Evolutionary conservation across 1,140 invertebrate species (phyloP).

Genomic region (Drosophila tropicalis): DNA sequence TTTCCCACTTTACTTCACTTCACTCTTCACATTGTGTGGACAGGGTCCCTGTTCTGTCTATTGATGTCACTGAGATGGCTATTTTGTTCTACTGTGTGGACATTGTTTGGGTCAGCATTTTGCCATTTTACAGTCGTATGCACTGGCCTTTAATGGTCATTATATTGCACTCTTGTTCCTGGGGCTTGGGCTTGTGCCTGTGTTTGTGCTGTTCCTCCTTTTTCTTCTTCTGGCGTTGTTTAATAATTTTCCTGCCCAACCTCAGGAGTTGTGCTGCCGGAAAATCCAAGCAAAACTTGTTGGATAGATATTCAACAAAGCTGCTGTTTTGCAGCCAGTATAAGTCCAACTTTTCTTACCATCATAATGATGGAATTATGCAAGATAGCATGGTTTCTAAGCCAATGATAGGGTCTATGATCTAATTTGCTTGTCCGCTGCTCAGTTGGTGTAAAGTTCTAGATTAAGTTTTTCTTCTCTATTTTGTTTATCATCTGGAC

Average conservation of each 20-base stretch:
- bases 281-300: conserved; percentile 42
- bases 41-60: conserved; percentile 12
- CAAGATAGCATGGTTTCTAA: conserved; percentile 16
- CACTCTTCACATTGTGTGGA: conserved; percentile 3
- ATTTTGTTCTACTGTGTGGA: conserved; percentile 51
- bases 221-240: conserved; percentile 57
- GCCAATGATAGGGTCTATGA: conserved; percentile 41
- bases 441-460: conserved; percentile 34
- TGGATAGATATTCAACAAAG: conserved; percentile 33
- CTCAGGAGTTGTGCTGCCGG: conserved; percentile 19
- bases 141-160: conserved; percentile 52
- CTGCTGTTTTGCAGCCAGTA: background rate
- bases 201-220: background rate
- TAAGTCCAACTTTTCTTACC: conserved; percentile 39
- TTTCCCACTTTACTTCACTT: background rate
- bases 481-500: background rate
- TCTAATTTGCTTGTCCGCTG: conserved; percentile 45
- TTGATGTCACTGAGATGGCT: conserved; percentile 20
- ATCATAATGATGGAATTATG: conserved; percentile 48
- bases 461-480: conserved; percentile 19
- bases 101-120: conserved; percentile 59
- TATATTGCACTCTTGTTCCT: conserved; percentile 20
- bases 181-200: background rate
- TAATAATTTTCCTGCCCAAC: conserved; percentile 68
- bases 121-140: conserved; percentile 64